Evolutionary conservation across 2,113 vertebrate species (phyloP).

Genomic region (Nibea coibor): DNA sequence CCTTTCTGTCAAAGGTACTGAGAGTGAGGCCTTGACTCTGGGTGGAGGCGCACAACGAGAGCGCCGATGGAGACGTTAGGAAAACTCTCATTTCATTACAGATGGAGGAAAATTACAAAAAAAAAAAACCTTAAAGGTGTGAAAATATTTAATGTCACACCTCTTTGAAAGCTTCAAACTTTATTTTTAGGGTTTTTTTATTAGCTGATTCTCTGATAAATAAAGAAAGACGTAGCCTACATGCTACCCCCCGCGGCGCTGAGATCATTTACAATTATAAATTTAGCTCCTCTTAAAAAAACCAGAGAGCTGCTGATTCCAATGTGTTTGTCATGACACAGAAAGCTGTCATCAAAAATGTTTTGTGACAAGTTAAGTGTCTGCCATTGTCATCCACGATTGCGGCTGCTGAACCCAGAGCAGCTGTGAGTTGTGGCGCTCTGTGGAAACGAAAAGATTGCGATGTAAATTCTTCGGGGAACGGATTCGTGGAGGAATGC

Average conservation of each 20-base stretch:
- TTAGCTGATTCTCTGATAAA: too few species aligned
- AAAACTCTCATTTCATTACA: constrained; percentile 1
- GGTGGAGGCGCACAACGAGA: constrained; percentile 4
- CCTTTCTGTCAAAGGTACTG: constrained; percentile 56
- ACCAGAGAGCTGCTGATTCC: not conserved
- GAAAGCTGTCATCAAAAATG: constrained; percentile 33
- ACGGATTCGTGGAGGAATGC: constrained; percentile 71
- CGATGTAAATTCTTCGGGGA: constrained; percentile 54
- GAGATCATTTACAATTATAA: not conserved
- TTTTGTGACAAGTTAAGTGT: constrained; percentile 27
- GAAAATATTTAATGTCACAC: too few species aligned
- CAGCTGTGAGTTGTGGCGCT: constrained; percentile 43
- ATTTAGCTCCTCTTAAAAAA: not conserved
- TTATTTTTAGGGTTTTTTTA: not conserved
- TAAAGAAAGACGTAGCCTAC: too few species aligned
- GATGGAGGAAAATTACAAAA: not conserved
- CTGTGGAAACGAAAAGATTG: constrained; percentile 20
- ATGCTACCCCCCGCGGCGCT: not conserved
- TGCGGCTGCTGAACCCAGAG: constrained; percentile 21
- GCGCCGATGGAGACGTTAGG: constrained; percentile 10
- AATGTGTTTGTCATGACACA: constrained; percentile 5
- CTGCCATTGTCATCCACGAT: constrained; percentile 20
- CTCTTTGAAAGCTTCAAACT: not conserved
- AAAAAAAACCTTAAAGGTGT: not conserved
- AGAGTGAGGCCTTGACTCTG: constrained; percentile 23